Conservation (phyloP, 2,888 invertebrate genomes). For the Drepana falcataria region DNA sequence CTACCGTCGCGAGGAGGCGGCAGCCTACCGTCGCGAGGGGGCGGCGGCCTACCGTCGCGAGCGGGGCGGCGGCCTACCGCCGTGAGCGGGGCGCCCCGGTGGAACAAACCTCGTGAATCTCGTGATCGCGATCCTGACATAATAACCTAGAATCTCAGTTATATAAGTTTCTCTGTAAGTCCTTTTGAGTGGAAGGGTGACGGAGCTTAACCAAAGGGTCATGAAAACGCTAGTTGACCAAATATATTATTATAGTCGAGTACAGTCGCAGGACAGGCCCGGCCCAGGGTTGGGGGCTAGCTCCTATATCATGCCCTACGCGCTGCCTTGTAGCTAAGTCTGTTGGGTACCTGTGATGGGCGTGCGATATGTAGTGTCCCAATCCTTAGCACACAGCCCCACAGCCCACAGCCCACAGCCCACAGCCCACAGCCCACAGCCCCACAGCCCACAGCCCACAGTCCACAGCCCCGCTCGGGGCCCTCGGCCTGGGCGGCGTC, state of each 20-base stretch:
- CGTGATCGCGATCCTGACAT: slow-evolving; percentile 7
- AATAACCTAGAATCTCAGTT: slow-evolving; percentile 56
- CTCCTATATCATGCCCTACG: no score
- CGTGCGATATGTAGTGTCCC: no score
- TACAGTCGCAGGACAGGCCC: not conserved
- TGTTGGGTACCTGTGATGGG: no score
- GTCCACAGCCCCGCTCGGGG: not conserved
- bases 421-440: no score
- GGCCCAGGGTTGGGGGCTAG: no score
- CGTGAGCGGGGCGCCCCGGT: slow-evolving; percentile 53
- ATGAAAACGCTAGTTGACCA: slow-evolving; percentile 46
- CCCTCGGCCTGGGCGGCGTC: not conserved
- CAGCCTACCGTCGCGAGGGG: slow-evolving; percentile 46
- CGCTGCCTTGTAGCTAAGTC: no score
- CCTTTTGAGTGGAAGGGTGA: slow-evolving; percentile 18
- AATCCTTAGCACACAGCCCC: no score
- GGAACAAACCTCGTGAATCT: slow-evolving; percentile 2
- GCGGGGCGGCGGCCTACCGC: slow-evolving; percentile 73
- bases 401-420: no score
- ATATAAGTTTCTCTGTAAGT: slow-evolving; percentile 27
- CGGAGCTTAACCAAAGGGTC: slow-evolving; percentile 27
- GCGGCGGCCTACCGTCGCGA: slow-evolving; percentile 51
- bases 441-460: no score
- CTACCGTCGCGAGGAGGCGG: slow-evolving; percentile 68
- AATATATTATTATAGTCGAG: slow-evolving; percentile 18